These are phyloP conservation scores for Phasianus colchicus DNA, from an alignment of 2,113 vertebrate genomes.

Conservation along the genomic window DNA sequence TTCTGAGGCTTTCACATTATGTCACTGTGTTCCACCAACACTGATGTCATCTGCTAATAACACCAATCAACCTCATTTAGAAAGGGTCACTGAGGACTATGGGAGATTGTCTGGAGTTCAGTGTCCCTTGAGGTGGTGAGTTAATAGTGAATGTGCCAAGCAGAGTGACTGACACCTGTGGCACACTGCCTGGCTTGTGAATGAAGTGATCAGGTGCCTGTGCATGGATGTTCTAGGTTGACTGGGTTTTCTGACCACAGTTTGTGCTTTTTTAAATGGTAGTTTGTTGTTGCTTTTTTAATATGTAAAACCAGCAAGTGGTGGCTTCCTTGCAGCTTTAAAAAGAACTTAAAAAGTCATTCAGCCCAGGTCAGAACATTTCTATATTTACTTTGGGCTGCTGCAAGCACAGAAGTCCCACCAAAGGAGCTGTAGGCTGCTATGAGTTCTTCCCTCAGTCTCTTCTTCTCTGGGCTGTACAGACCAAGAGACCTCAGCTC, in stretches of 20 bases:
- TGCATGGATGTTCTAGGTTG: background rate
- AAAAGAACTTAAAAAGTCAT: background rate
- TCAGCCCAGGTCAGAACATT: background rate
- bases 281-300: background rate
- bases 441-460: background rate
- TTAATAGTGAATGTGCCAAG: background rate
- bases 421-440: background rate
- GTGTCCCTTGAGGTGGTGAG: background rate
- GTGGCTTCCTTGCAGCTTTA: fast-evolving
- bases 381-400: background rate
- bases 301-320: background rate
- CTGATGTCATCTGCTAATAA: constrained; percentile 17
- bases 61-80: background rate
- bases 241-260: background rate
- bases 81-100: constrained; percentile 17
- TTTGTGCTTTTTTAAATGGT: background rate
- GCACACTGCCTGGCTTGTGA: background rate
- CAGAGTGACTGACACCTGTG: background rate
- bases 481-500: background rate
- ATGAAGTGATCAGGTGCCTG: background rate
- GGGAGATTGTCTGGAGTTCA: background rate
- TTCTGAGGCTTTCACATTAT: background rate
- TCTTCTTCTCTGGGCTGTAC: background rate
- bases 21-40: background rate
- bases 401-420: background rate